phyloP scores from a whole-genome alignment of 1,140 invertebrate genomes.

The Archegozetes longisetosus region DNA sequence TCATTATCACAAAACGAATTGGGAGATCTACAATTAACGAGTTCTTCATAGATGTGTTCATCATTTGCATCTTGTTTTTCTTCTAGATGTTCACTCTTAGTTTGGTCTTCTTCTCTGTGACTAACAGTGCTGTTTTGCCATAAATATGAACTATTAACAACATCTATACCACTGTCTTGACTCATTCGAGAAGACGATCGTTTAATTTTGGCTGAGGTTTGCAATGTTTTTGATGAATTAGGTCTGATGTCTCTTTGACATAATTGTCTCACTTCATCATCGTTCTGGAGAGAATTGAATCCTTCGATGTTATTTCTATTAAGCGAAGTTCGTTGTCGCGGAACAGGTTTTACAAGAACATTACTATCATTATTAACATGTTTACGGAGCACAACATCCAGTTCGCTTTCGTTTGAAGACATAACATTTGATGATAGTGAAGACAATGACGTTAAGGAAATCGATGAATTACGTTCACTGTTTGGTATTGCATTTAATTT shows the following conservation, averaged over 20 bases:
- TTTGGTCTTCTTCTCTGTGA: not conserved
- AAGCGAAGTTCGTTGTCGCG: not conserved
- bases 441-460: no score
- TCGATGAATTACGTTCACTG: no score
- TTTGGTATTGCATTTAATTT: no score
- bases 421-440: no score
- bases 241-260: not conserved
- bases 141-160: not conserved
- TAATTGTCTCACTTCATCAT: not conserved
- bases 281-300: no score
- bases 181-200: not conserved
- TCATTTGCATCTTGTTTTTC: not conserved
- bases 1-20: not conserved
- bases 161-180: not conserved
- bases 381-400: no score
- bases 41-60: not conserved
- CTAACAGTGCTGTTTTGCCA: not conserved
- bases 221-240: not conserved
- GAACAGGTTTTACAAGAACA: not conserved
- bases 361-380: not conserved
- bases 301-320: no score
- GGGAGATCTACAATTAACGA: not conserved
- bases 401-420: no score
- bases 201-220: not conserved
- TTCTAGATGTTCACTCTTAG: not conserved